These are phyloP conservation scores for Atta texana DNA, from an alignment of 1,140 invertebrate genomes.

Conservation along the genomic window DNA sequence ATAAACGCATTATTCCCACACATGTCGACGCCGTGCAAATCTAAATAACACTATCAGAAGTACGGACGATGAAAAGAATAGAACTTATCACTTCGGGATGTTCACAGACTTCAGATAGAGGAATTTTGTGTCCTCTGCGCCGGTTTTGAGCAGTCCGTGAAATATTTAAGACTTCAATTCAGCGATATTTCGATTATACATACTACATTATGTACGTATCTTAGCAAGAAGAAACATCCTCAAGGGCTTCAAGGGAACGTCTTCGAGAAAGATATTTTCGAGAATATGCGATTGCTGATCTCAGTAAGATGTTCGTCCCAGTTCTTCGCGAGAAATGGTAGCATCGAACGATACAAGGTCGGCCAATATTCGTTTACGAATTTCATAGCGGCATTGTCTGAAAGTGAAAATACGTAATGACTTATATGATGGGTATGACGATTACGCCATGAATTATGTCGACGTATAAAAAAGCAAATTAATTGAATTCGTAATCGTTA, in stretches of 20 bases:
- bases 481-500: conserved; percentile 4
- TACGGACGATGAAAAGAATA: not conserved
- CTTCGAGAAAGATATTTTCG: conserved; percentile 81
- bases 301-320: conserved; percentile 84
- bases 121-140: not conserved
- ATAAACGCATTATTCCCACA: conserved; percentile 23
- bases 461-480: not conserved
- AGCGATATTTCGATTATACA: conserved; percentile 1
- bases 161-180: not conserved
- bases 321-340: conserved; percentile 85
- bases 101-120: not conserved
- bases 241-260: conserved; percentile 81
- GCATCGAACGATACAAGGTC: conserved; percentile 86
- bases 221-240: not conserved
- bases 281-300: conserved; percentile 79
- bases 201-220: conserved; percentile 8
- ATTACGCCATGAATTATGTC: not conserved
- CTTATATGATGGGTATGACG: not conserved
- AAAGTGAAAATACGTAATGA: conserved; percentile 39
- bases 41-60: conserved; percentile 40
- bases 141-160: not conserved
- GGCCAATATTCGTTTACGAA: conserved; percentile 88
- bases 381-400: conserved; percentile 85
- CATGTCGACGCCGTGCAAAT: conserved; percentile 36
- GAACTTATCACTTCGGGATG: conserved; percentile 24